These are phyloP conservation scores for Hedya salicella DNA, from an alignment of 2,888 invertebrate genomes.

Conservation along the genomic window DNA sequence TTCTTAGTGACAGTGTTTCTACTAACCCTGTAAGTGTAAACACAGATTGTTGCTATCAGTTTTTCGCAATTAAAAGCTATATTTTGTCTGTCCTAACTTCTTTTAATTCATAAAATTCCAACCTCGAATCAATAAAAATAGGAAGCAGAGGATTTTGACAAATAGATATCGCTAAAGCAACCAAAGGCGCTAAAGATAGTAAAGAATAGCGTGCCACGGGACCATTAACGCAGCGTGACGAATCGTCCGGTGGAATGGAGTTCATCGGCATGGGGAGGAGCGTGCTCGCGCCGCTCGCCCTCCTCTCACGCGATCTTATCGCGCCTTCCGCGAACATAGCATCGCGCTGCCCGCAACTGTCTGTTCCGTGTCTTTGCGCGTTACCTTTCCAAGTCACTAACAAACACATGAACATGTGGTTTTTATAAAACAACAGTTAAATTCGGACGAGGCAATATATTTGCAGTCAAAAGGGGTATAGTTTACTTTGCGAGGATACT, in stretches of 20 bases:
- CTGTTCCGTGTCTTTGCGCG: constrained; percentile 69
- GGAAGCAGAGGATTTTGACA: constrained; percentile 14
- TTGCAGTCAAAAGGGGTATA: constrained; percentile 63
- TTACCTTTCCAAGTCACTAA: constrained; percentile 49
- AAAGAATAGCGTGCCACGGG: constrained; percentile 78
- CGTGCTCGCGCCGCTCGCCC: constrained; percentile 60
- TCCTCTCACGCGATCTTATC: constrained; percentile 83
- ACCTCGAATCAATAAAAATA: background rate
- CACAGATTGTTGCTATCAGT: too few relatives aligned
- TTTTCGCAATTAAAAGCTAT: too few relatives aligned
- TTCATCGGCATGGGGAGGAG: constrained; percentile 52
- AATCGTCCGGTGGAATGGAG: constrained; percentile 71
- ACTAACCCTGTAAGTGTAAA: too few relatives aligned
- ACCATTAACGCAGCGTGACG: constrained; percentile 84
- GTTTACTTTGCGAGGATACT: constrained; percentile 63
- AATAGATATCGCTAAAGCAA: constrained; percentile 20
- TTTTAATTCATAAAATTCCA: too few relatives aligned
- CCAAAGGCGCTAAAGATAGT: constrained; percentile 68
- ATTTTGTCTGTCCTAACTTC: too few relatives aligned
- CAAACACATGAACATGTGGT: constrained; percentile 3
- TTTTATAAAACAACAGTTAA: constrained; percentile 3
- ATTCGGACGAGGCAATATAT: constrained; percentile 47
- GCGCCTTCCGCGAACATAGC: constrained; percentile 82
- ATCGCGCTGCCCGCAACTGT: constrained; percentile 75
- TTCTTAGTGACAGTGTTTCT: too few relatives aligned